A percentile compares a stretch with the other conserved stretches of the same genome.
These are phyloP conservation scores for Rattus rattus DNA, from an alignment of 2,113 vertebrate species.

Conservation along the genomic window DNA sequence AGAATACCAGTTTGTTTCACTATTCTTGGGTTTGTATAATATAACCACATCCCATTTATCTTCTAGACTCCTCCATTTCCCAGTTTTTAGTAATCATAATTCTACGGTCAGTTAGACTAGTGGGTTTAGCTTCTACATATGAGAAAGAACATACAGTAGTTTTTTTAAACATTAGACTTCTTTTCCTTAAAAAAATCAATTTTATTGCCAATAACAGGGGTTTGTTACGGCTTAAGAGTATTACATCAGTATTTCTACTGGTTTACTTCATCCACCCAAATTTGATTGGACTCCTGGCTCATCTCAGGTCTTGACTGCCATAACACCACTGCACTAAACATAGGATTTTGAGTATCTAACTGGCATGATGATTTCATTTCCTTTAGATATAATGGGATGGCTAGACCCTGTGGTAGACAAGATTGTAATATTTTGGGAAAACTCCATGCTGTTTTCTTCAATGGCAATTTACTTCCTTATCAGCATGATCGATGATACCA, in stretches of 20 bases:
- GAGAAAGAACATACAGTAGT: background rate
- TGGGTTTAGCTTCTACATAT: background rate
- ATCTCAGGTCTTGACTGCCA: background rate
- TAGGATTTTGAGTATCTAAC: background rate
- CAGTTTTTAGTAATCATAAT: background rate
- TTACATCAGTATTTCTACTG: too few species aligned
- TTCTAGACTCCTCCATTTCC: background rate
- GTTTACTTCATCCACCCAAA: background rate
- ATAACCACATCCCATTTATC: too few species aligned
- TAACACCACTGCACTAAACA: too few species aligned
- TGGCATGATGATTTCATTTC: background rate
- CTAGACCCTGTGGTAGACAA: background rate
- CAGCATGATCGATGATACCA: background rate
- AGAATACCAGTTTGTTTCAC: background rate
- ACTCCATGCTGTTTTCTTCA: background rate
- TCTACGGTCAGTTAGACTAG: background rate
- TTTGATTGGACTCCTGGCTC: background rate
- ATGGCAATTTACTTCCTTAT: background rate
- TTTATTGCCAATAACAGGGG: background rate
- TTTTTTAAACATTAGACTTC: background rate
- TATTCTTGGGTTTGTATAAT: background rate
- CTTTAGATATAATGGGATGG: background rate
- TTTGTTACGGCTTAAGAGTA: background rate
- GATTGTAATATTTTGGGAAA: background rate
- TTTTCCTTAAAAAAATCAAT: background rate